A percentile compares a stretch with the other conserved stretches of the same genome.
phyloP scores from a whole-genome alignment of 2,797 vertebrate species.

The Lithobates pipiens region DNA sequence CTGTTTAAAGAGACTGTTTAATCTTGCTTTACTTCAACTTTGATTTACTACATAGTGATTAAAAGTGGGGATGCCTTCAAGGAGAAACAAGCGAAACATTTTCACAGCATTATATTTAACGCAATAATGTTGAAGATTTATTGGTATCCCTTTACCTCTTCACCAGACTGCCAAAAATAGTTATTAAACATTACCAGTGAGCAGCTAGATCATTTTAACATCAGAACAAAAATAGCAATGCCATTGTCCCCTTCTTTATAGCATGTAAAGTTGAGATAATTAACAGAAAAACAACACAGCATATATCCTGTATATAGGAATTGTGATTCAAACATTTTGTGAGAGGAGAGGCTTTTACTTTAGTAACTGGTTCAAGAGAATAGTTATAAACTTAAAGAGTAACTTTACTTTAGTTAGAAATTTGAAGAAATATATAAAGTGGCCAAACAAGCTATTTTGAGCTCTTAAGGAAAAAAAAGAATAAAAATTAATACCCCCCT shows the following conservation, averaged over 20 bases:
- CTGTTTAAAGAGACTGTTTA: slow-evolving; percentile 52
- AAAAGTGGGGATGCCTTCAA: slow-evolving; percentile 60
- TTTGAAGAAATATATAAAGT: too few species aligned
- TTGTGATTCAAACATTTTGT: neutral
- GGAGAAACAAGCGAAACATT: slow-evolving; percentile 48
- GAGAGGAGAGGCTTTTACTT: neutral
- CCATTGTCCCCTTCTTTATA: slow-evolving; percentile 4
- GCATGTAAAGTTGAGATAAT: slow-evolving; percentile 8
- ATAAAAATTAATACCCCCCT: too few species aligned
- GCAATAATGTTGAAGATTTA: slow-evolving; percentile 60
- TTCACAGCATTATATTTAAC: slow-evolving; percentile 57
- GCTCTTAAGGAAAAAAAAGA: too few species aligned
- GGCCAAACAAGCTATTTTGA: too few species aligned
- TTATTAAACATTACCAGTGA: slow-evolving; percentile 49
- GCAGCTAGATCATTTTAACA: slow-evolving; percentile 45
- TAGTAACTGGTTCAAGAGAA: neutral
- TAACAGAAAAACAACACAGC: neutral
- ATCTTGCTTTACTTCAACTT: slow-evolving; percentile 57
- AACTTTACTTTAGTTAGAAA: too few species aligned
- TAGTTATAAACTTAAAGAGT: neutral
- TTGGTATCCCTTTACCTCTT: slow-evolving; percentile 50
- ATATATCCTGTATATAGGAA: neutral
- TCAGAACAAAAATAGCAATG: slow-evolving; percentile 34
- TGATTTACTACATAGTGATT: slow-evolving; percentile 64
- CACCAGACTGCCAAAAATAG: slow-evolving; percentile 56